A percentile compares a stretch with the other conserved stretches of the same genome.
Evolutionary conservation across 2,797 vertebrate species (phyloP).

Genomic region (Triplophysa bombifrons): DNA sequence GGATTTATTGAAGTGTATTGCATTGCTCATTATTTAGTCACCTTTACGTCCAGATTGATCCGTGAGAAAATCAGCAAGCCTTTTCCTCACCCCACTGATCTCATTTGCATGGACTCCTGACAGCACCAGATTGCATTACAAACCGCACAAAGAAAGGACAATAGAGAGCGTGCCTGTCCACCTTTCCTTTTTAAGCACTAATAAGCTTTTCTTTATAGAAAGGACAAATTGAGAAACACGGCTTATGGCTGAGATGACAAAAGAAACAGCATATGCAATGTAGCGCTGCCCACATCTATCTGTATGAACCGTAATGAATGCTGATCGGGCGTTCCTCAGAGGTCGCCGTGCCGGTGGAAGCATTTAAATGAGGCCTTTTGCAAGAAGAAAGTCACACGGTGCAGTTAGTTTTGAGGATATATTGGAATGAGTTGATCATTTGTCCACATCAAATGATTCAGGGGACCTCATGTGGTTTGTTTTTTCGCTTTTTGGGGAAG

Average conservation of each 20-base stretch:
- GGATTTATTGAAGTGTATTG: constrained; percentile 43
- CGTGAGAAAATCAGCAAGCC: constrained; percentile 72
- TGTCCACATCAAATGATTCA: constrained; percentile 17
- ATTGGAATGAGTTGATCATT: constrained; percentile 17
- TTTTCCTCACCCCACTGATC: constrained; percentile 66
- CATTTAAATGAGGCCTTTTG: constrained; percentile 48
- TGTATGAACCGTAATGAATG: constrained; percentile 52
- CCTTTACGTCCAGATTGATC: constrained; percentile 67
- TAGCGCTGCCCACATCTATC: constrained; percentile 9
- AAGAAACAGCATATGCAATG: constrained; percentile 45
- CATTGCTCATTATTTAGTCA: constrained; percentile 61
- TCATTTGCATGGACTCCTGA: constrained; percentile 74
- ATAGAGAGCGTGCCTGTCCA: constrained; percentile 31
- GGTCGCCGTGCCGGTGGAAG: constrained; percentile 50
- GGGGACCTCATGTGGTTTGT: background rate
- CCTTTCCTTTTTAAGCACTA: constrained; percentile 63
- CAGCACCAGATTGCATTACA: constrained; percentile 57
- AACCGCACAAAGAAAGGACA: constrained; percentile 51
- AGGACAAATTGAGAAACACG: constrained; percentile 77
- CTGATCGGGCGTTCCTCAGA: constrained; percentile 66
- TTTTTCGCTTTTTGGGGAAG: constrained; percentile 4
- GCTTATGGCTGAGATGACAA: constrained; percentile 72
- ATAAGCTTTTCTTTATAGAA: constrained; percentile 74
- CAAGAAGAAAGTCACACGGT: constrained; percentile 3
- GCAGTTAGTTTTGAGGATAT: constrained; percentile 38